A percentile compares a stretch with the other conserved stretches of the same genome.
Conservation (phyloP, 1,140 invertebrate species). For the Charaxes varanes region DNA sequence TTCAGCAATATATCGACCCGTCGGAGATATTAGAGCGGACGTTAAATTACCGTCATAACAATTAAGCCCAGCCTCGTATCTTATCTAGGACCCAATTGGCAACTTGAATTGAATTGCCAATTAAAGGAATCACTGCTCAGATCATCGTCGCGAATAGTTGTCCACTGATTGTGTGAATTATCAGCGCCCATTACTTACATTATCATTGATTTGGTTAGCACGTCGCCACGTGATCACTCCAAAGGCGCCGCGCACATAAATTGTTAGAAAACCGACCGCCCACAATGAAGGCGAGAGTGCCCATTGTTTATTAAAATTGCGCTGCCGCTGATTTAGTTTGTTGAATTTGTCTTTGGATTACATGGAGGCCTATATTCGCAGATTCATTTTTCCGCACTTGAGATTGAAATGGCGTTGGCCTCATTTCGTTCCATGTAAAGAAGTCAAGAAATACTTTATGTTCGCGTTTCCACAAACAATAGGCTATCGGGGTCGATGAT, state of each 20-base stretch:
- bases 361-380: too few species aligned
- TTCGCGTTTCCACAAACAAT: too few species aligned
- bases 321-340: too few species aligned
- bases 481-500: too few species aligned
- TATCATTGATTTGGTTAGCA: constrained; percentile 57
- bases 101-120: constrained; percentile 37
- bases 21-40: not conserved
- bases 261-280: constrained; percentile 55
- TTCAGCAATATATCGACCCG: not conserved
- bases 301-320: constrained; percentile 30
- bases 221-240: constrained; percentile 33
- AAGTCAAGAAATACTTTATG: too few species aligned
- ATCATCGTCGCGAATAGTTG: constrained; percentile 58
- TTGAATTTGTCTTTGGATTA: too few species aligned
- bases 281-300: constrained; percentile 17
- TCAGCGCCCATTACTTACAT: constrained; percentile 49
- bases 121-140: constrained; percentile 45
- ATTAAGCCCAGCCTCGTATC: constrained; percentile 9
- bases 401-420: too few species aligned
- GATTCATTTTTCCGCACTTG: too few species aligned
- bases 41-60: constrained; percentile 14
- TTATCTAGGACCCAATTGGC: constrained; percentile 21
- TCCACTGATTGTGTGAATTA: constrained; percentile 41
- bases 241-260: constrained; percentile 59
- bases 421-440: too few species aligned